Evolutionary conservation across 1,140 invertebrate species (phyloP).

Genomic region (Caenorhabditis brenneri): DNA sequence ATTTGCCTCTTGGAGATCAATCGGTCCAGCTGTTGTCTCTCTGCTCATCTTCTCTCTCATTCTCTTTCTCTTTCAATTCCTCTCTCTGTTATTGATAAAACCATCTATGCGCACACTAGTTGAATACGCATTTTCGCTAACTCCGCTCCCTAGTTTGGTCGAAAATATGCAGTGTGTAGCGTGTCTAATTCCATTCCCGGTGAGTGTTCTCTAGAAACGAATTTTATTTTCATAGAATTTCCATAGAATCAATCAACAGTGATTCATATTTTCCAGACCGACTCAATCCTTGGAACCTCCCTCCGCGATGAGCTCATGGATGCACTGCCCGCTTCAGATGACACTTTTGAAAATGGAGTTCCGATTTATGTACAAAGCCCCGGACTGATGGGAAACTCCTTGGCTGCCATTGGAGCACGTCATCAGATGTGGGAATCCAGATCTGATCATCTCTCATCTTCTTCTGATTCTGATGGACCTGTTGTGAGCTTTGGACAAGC

Average conservation of each 20-base stretch:
- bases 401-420: not conserved
- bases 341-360: not conserved
- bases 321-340: not conserved
- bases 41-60: no score
- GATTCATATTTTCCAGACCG: not conserved
- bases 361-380: constrained; percentile 25
- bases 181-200: no score
- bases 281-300: constrained; percentile 21
- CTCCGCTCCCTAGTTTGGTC: no score
- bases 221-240: not conserved
- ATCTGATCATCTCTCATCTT: constrained; percentile 27
- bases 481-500: constrained; percentile 49
- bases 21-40: no score
- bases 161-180: no score
- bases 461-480: constrained; percentile 30
- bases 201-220: not conserved
- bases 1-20: no score
- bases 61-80: no score
- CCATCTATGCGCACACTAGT: no score
- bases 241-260: not conserved
- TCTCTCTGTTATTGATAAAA: no score
- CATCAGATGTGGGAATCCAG: constrained; percentile 28
- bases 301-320: constrained; percentile 29
- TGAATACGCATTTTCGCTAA: no score
- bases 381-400: not conserved